phyloP scores from a whole-genome alignment of 2,113 vertebrate genomes.

The Dicrurus megarhynchus region DNA sequence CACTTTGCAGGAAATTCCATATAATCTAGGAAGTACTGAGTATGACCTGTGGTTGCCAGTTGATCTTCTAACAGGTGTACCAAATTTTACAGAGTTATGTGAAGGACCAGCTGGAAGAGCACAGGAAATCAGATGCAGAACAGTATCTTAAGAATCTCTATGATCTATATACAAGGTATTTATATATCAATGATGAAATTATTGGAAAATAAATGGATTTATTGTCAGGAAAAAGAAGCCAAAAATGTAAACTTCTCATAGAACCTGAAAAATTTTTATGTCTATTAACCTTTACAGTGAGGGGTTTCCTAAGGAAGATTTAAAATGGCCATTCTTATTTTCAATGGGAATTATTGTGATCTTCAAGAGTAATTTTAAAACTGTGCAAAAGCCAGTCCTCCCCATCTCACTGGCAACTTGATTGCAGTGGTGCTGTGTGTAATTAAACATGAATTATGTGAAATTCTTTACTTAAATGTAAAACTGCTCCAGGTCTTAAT shows the following conservation, averaged over 20 bases:
- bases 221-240: not conserved
- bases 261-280: not conserved
- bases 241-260: not conserved
- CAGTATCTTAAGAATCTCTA: slow-evolving; percentile 98
- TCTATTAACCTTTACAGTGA: not conserved
- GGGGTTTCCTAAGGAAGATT: not conserved
- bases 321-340: not conserved
- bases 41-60: not conserved
- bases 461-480: not conserved
- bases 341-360: not conserved
- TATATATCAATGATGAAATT: not conserved
- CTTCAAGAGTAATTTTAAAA: not conserved
- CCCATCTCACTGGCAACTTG: not conserved
- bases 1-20: not conserved
- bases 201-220: not conserved
- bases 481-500: not conserved
- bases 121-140: slow-evolving; percentile 89
- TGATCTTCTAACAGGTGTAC: not conserved
- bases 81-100: slow-evolving; percentile 83
- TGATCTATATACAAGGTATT: slow-evolving; percentile 93
- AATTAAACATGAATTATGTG: not conserved
- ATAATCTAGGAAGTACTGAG: not conserved
- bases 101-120: slow-evolving; percentile 89
- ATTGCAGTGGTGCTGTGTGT: not conserved
- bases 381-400: not conserved